Percentiles rank a stretch among this genome's conserved stretches.
These are phyloP conservation scores for Pomatorhinus ruficollis DNA, from an alignment of 2,113 vertebrate genomes.

Conservation along the genomic window DNA sequence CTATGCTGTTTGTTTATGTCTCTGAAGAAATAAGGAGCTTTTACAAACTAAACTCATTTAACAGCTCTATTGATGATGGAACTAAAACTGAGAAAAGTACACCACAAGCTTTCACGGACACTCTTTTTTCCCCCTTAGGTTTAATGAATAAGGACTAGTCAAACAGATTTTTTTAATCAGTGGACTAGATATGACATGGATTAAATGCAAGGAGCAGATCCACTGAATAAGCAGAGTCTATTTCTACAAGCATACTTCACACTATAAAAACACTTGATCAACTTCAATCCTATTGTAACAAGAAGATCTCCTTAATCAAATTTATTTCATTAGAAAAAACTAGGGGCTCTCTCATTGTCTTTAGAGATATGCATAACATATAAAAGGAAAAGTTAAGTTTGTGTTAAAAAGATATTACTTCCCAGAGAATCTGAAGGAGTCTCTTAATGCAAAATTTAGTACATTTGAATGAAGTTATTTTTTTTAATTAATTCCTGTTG, in stretches of 20 bases:
- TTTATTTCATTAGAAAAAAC: not conserved
- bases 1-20: not conserved
- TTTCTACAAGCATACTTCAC: not conserved
- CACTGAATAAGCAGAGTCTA: not conserved
- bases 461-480: not conserved
- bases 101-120: fast-evolving
- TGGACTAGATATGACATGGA: not conserved
- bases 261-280: not conserved
- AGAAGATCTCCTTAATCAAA: not conserved
- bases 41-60: not conserved
- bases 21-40: not conserved
- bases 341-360: not conserved
- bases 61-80: not conserved
- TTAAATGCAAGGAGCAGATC: not conserved
- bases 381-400: not conserved
- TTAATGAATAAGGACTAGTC: not conserved
- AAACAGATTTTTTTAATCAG: not conserved
- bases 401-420: not conserved
- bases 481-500: not conserved
- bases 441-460: not conserved
- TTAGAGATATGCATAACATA: not conserved
- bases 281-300: not conserved
- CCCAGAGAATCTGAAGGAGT: not conserved
- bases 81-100: not conserved
- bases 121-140: not conserved